Conservation (phyloP, 1,140 invertebrate genomes). For the Phocides pigmalion region DNA sequence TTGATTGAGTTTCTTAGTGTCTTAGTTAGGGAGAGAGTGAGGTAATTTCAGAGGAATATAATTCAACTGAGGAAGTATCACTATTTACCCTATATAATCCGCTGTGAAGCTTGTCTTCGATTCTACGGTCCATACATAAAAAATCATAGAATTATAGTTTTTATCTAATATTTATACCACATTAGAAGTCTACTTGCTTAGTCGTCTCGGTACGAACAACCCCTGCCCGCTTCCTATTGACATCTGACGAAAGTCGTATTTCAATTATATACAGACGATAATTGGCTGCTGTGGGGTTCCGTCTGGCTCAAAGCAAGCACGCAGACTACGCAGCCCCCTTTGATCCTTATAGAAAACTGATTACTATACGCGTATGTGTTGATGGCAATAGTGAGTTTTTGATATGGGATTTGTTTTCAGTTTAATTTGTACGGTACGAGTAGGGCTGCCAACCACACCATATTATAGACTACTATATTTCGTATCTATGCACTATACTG, state of each 20-base stretch:
- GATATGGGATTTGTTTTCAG: conserved; percentile 10
- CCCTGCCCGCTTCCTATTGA: conserved; percentile 27
- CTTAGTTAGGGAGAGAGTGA: no score
- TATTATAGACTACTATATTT: no score
- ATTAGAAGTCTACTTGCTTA: not conserved
- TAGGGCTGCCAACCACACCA: no score
- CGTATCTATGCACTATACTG: no score
- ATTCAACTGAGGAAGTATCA: no score
- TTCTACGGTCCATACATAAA: no score
- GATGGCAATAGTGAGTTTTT: conserved; percentile 3
- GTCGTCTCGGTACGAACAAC: not conserved
- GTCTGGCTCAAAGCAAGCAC: not conserved
- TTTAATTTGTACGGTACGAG: conserved; percentile 19
- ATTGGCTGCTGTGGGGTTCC: conserved; percentile 19
- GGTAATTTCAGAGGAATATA: no score
- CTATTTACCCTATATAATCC: no score
- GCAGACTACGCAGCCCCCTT: conserved; percentile 7
- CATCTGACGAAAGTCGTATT: conserved; percentile 30
- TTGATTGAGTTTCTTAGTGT: no score
- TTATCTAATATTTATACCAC: no score
- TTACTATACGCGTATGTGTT: not conserved
- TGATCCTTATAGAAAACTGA: conserved; percentile 17
- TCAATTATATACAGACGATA: conserved; percentile 30
- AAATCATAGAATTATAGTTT: no score
- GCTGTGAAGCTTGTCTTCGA: no score